Conservation (phyloP, 1,140 invertebrate species). For the Onthophagus taurus region DNA sequence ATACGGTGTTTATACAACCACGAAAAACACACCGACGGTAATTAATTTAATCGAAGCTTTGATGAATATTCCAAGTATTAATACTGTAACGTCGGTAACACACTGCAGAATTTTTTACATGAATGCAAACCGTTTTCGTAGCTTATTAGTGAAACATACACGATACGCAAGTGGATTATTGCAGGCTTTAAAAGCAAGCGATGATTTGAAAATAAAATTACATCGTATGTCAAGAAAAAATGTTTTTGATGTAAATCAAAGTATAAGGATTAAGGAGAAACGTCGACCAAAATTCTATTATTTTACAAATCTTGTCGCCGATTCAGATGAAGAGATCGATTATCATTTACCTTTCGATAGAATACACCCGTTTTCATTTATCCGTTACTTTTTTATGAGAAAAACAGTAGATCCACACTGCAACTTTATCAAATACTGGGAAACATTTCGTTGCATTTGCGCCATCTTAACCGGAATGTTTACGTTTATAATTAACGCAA, state of each 20-base stretch:
- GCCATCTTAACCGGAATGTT: slow-evolving; percentile 11
- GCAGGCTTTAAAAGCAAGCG: background rate
- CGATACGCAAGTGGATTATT: background rate
- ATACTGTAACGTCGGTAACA: background rate
- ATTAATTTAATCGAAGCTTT: slow-evolving; percentile 3
- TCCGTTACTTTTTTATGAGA: slow-evolving; percentile 8
- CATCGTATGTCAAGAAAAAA: background rate
- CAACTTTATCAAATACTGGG: slow-evolving; percentile 16
- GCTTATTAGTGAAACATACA: background rate
- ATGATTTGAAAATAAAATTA: slow-evolving; percentile 3
- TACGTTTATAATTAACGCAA: slow-evolving; percentile 4
- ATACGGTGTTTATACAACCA: background rate
- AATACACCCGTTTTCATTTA: slow-evolving; percentile 4
- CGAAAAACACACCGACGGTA: background rate
- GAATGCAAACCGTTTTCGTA: background rate
- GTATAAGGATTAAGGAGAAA: too few relatives aligned
- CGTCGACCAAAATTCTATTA: background rate
- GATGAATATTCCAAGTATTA: background rate
- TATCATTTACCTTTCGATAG: slow-evolving; percentile 9
- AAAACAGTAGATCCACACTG: slow-evolving; percentile 8
- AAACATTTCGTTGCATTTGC: slow-evolving; percentile 15
- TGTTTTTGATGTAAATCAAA: slow-evolving; percentile 2
- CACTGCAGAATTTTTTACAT: slow-evolving; percentile 4
- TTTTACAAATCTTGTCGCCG: background rate
- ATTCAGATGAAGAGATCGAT: slow-evolving; percentile 1